Evolutionary conservation across 2,797 vertebrate species (phyloP).

Genomic region (Mus minutoides): DNA sequence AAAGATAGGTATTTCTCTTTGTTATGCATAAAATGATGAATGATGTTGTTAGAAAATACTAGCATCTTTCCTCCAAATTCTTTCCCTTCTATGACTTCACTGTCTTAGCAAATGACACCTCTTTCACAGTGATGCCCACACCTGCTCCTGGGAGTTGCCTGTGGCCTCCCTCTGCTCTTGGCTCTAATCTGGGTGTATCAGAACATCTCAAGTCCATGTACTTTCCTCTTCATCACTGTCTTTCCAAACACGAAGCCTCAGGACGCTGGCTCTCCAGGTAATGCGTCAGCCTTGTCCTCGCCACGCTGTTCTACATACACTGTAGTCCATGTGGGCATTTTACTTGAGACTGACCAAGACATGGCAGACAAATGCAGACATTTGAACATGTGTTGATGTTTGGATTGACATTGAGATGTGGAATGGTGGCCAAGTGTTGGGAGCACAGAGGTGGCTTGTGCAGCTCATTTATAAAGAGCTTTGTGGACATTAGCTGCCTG

Average conservation of each 20-base stretch:
- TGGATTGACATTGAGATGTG: background rate
- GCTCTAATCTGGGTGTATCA: background rate
- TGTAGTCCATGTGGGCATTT: fast-evolving
- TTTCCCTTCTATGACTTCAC: background rate
- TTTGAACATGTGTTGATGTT: background rate
- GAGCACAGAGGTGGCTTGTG: background rate
- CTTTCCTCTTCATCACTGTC: background rate
- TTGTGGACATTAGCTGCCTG: background rate
- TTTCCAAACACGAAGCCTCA: background rate
- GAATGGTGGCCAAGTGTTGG: background rate
- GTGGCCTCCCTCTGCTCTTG: background rate
- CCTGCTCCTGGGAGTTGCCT: background rate
- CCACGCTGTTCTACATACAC: too few species aligned
- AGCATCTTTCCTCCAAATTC: background rate
- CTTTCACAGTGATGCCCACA: background rate
- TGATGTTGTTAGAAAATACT: slow-evolving; percentile 54
- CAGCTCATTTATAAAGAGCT: background rate
- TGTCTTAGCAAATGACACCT: background rate
- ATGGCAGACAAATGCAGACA: background rate
- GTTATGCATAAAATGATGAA: slow-evolving; percentile 43
- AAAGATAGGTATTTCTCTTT: slow-evolving; percentile 60
- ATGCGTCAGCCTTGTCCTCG: background rate
- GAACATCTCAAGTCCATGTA: background rate
- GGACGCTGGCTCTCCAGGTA: background rate
- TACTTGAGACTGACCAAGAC: background rate